These are phyloP conservation scores for Hirundo rustica DNA, from an alignment of 2,797 vertebrate genomes.

Conservation along the genomic window DNA sequence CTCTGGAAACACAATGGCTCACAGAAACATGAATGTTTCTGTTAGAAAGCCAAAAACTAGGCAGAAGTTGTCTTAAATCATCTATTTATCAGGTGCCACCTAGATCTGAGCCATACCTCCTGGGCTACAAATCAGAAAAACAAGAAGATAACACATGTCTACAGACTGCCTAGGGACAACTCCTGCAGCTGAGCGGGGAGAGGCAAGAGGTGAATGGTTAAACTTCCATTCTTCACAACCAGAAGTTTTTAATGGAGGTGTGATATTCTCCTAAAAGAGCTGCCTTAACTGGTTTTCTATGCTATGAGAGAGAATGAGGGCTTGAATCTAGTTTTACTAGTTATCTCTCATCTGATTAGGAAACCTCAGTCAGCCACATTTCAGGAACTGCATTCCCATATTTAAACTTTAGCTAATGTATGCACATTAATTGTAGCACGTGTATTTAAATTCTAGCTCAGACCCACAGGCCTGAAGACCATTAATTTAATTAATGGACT, in stretches of 20 bases:
- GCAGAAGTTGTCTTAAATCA: background rate
- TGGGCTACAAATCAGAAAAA: background rate
- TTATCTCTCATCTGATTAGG: conserved; percentile 26
- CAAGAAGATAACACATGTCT: background rate
- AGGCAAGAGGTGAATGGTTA: background rate
- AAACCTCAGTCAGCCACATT: conserved; percentile 22
- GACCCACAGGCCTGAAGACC: conserved; percentile 32
- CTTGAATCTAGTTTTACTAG: background rate
- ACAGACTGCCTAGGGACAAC: background rate
- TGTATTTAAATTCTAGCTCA: conserved; percentile 50
- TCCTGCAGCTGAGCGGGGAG: background rate
- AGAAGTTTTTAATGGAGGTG: background rate
- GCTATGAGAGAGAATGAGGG: background rate
- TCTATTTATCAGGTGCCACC: background rate
- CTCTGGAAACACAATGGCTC: background rate
- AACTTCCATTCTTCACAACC: background rate
- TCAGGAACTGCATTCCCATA: background rate
- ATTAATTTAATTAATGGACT: conserved; percentile 13
- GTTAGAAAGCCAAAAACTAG: background rate
- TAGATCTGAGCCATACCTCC: background rate
- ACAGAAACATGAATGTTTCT: background rate
- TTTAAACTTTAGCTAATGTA: background rate
- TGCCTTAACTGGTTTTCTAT: background rate
- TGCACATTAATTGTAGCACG: background rate
- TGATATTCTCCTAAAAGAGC: background rate